A percentile compares a stretch with the other conserved stretches of the same genome.
Conservation (phyloP, 2,888 invertebrate genomes). For the Acanthosepion pharaonis region DNA sequence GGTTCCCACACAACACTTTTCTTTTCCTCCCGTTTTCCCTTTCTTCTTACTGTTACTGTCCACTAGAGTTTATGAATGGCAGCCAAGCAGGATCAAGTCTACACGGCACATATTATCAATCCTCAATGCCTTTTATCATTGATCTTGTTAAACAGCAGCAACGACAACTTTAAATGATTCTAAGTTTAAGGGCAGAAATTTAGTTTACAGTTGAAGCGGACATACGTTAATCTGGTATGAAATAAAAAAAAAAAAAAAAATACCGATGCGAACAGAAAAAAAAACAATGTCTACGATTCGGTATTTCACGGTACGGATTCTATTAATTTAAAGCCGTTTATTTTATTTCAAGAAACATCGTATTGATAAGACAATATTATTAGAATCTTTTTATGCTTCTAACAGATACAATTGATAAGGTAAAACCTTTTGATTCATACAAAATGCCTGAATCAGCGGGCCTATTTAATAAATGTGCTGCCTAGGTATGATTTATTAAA, state of each 20-base stretch:
- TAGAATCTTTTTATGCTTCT: too few relatives aligned
- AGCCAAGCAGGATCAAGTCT: background rate
- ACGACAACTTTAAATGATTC: background rate
- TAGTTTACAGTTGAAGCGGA: background rate
- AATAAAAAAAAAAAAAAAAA: background rate
- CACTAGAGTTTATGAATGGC: background rate
- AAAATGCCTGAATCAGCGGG: too few relatives aligned
- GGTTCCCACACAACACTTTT: too few relatives aligned
- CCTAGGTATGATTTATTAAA: too few relatives aligned
- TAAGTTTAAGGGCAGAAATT: conserved; percentile 3
- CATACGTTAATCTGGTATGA: background rate
- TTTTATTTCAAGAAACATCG: too few relatives aligned
- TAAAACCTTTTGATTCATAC: too few relatives aligned
- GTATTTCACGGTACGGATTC: too few relatives aligned
- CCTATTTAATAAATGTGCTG: too few relatives aligned
- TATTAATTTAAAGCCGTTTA: too few relatives aligned
- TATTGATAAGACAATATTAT: too few relatives aligned
- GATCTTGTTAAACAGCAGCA: background rate
- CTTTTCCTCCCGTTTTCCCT: background rate
- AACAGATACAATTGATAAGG: too few relatives aligned
- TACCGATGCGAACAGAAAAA: background rate
- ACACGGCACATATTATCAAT: background rate
- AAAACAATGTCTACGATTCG: background rate
- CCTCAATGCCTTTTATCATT: background rate
- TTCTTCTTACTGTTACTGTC: background rate